phyloP scores from a whole-genome alignment of 2,113 vertebrate species.

The Cynopterus brachyotis region DNA sequence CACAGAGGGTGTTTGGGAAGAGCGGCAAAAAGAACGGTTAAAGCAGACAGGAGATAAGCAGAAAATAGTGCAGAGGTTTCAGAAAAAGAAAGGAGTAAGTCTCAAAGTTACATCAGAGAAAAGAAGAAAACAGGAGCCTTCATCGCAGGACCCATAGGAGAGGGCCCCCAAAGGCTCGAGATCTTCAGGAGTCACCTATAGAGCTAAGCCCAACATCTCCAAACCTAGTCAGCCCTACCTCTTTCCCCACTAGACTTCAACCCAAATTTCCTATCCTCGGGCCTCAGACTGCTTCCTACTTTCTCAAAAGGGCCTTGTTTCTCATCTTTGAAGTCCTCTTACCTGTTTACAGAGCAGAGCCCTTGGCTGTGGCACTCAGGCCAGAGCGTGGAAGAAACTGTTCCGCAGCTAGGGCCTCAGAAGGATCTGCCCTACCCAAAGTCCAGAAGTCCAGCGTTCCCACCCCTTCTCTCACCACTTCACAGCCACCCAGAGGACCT shows the following conservation, averaged over 20 bases:
- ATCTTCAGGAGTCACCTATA: neutral
- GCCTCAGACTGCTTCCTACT: neutral
- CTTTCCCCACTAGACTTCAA: neutral
- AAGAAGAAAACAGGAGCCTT: neutral
- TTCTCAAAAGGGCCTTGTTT: neutral
- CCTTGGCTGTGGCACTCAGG: neutral
- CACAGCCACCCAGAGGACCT: slow-evolving; percentile 58
- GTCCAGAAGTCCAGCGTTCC: slow-evolving; percentile 71
- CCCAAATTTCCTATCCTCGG: neutral
- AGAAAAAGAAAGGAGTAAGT: neutral
- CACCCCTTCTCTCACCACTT: slow-evolving; percentile 46
- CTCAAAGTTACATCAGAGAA: neutral
- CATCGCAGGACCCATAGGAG: neutral
- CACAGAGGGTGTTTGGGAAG: neutral
- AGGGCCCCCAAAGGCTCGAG: neutral
- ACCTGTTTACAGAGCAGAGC: slow-evolving; percentile 32
- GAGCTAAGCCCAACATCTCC: neutral
- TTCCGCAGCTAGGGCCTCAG: slow-evolving; percentile 17
- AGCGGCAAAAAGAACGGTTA: neutral
- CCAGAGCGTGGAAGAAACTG: slow-evolving; percentile 55
- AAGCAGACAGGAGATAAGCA: neutral
- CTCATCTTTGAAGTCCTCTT: slow-evolving; percentile 23
- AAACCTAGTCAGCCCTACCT: neutral
- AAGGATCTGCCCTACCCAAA: slow-evolving; percentile 62
- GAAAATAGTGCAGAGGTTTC: neutral